phyloP scores from a whole-genome alignment of 2,113 vertebrate genomes.

The Eudyptes chrysolophus region DNA sequence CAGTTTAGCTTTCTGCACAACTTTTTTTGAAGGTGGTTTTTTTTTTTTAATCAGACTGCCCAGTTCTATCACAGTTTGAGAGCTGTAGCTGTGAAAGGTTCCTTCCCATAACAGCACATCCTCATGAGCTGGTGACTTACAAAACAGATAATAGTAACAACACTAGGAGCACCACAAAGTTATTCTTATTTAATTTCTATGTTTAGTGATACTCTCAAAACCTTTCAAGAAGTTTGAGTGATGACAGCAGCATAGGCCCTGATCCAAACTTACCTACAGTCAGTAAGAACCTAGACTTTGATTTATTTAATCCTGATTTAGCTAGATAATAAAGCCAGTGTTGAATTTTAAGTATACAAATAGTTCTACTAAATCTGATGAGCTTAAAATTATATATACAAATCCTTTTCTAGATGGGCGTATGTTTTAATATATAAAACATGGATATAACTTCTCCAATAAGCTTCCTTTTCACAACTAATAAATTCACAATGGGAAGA shows the following conservation, averaged over 20 bases:
- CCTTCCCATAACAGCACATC: neutral
- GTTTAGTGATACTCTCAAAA: neutral
- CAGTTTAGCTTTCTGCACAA: neutral
- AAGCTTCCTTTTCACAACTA: neutral
- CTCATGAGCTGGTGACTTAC: neutral
- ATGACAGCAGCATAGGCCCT: neutral
- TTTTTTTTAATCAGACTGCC: neutral
- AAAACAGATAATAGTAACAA: neutral
- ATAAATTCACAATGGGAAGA: constrained; percentile 14
- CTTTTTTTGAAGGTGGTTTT: neutral
- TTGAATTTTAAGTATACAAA: constrained; percentile 49
- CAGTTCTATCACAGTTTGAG: neutral
- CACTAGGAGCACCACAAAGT: neutral
- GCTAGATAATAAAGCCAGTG: constrained; percentile 13
- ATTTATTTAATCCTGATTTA: constrained; percentile 43
- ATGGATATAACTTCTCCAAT: neutral
- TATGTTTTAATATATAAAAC: constrained; percentile 19
- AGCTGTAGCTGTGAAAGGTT: neutral
- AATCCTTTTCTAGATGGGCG: constrained; percentile 22
- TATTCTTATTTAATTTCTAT: neutral
- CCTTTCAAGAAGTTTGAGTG: neutral
- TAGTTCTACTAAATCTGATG: neutral
- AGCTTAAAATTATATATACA: constrained; percentile 37
- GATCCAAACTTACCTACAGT: constrained; percentile 9
- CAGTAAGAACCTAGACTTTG: constrained; percentile 8